Evolutionary conservation across 2,888 invertebrate genomes (phyloP).

Genomic region (Xylota sylvarum): DNA sequence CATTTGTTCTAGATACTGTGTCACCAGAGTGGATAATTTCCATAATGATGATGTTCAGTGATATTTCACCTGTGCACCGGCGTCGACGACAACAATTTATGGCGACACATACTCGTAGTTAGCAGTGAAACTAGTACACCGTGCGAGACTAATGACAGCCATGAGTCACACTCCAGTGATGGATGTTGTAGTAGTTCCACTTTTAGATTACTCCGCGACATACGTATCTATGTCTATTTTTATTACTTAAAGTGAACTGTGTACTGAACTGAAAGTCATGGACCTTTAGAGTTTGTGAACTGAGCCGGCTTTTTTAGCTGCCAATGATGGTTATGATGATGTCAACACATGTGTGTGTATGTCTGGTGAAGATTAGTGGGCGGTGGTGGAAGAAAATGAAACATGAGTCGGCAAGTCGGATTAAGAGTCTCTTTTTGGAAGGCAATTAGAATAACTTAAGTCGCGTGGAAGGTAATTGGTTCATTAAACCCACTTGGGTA

Average conservation of each 20-base stretch:
- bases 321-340: conserved; percentile 37
- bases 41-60: conserved; percentile 68
- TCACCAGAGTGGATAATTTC: conserved; percentile 42
- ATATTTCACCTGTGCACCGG: conserved; percentile 58
- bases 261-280: conserved; percentile 57
- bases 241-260: conserved; percentile 26
- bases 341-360: conserved; percentile 12
- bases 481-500: conserved; percentile 23
- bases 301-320: conserved; percentile 40
- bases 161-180: conserved; percentile 42
- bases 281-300: conserved; percentile 57
- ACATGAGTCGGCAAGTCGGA: conserved; percentile 1
- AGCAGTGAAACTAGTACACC: conserved; percentile 43
- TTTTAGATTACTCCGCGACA: background rate
- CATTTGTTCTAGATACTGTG: conserved; percentile 61
- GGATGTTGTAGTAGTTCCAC: conserved; percentile 37
- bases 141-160: conserved; percentile 42
- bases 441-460: conserved; percentile 24
- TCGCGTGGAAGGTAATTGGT: conserved; percentile 13
- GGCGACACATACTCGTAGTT: conserved; percentile 37
- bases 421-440: conserved; percentile 33
- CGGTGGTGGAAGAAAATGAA: background rate
- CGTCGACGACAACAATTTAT: conserved; percentile 13
- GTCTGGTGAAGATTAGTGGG: conserved; percentile 12
- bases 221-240: conserved; percentile 26